Evolutionary conservation across 30 jellyfish, hydroid and myxozoan genomes (phyloP), one percentile per base, ranked within the genome.

Genomic region (Hydra vulgaris): DNA sequence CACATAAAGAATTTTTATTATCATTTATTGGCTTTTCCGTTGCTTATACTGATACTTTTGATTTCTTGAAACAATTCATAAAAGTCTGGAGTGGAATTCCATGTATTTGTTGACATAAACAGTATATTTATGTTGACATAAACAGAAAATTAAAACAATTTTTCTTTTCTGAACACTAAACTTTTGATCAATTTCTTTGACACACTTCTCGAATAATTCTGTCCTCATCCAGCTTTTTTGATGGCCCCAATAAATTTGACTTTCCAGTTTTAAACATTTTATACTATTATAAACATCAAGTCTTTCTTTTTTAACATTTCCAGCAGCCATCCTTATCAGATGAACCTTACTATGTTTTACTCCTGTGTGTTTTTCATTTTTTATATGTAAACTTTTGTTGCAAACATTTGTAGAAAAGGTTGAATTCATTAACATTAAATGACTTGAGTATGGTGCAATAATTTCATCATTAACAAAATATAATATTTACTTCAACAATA

Each of bases 161-260:
- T n/a, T n/a, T n/a, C n/a, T n/a, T n/a, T n/a, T n/a, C n/a, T n/a
- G n/a, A n/a, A n/a, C n/a, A n/a, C n/a, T n/a, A n/a, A n/a, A n/a
- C 76, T 78, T 54, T 27, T 27, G 25, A 77, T 79, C 96, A 0
- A 83, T 68, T 56, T 70, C 82, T 4, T 75, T 27, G 21, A 88
- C 83, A 80, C 86, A 82, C 52, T 83, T 94, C 53, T 80, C 81
- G 40, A 88, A 79, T 21, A 88, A 55, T 7, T 8, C 86, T 21
- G 87, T 25, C 26, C 66, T 27, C 86, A 83, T 83, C 89, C 89
- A 88, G 72, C 86, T 25, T 67, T 83, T 83, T 27, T 40, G 22
- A 17, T 76, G 84, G 74, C 76, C 81, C 54, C 80, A 0, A 23
- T 76, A 76, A 15, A 56, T 56, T 56, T 56, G 71, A n/a, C n/a